Evolutionary conservation across 2,113 vertebrate genomes (phyloP).

Genomic region (Ranitomeya imitator): DNA sequence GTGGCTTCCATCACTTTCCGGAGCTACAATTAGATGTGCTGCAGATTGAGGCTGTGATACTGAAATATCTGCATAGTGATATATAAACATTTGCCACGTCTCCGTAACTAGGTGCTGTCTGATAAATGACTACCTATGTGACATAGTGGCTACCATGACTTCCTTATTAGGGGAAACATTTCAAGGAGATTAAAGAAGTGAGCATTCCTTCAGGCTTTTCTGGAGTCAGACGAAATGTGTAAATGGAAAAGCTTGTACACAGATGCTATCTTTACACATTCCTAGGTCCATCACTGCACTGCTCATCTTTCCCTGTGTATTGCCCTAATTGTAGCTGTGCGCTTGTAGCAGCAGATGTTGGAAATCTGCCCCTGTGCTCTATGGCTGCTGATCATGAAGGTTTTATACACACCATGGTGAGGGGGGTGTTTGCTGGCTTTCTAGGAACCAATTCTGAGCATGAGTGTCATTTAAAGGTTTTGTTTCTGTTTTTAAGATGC

Average conservation of each 20-base stretch:
- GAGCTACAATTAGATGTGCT: neutral
- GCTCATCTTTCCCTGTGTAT: slow-evolving; percentile 29
- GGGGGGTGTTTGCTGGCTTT: neutral
- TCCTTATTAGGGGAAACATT: neutral
- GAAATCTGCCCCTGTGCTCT: neutral
- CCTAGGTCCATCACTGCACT: neutral
- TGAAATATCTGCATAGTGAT: neutral
- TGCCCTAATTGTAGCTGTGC: slow-evolving; percentile 24
- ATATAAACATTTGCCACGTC: neutral
- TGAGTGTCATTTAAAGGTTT: neutral
- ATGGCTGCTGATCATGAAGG: neutral
- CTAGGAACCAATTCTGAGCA: neutral
- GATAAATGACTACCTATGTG: slow-evolving; percentile 1
- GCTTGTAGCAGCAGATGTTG: slow-evolving; percentile 13
- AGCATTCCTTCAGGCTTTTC: slow-evolving; percentile 21
- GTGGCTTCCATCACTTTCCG: neutral
- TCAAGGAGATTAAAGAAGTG: neutral
- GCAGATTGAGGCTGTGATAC: neutral
- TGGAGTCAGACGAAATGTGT: slow-evolving; percentile 8
- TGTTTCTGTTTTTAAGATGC: slow-evolving; percentile 77
- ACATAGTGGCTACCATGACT: neutral
- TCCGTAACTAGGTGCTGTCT: slow-evolving; percentile 13
- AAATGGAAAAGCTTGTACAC: slow-evolving; percentile 25
- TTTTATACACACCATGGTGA: neutral
- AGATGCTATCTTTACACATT: slow-evolving; percentile 23